Conservation (phyloP, 2,113 vertebrate genomes). For the Psophia crepitans region DNA sequence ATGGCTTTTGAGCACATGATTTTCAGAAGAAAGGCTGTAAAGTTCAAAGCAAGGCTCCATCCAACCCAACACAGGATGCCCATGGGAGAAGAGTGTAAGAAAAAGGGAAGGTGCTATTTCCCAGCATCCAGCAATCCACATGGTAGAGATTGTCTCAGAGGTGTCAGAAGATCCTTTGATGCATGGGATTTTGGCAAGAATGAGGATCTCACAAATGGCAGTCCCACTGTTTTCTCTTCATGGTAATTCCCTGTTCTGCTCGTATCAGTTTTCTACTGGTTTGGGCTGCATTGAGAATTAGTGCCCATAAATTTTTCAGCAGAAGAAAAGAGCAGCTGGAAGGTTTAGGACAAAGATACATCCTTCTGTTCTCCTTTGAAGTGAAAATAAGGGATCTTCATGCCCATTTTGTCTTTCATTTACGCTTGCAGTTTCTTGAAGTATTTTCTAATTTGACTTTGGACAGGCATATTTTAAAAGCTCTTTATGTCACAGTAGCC, state of each 20-base stretch:
- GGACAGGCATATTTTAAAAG: neutral
- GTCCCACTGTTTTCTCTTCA: neutral
- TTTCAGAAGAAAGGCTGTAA: neutral
- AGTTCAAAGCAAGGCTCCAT: neutral
- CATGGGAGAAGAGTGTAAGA: neutral
- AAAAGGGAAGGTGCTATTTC: neutral
- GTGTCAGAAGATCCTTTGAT: neutral
- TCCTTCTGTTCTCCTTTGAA: neutral
- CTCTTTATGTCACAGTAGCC: neutral
- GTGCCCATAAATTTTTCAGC: neutral
- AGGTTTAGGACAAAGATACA: neutral
- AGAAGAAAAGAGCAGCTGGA: neutral
- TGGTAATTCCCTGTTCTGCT: neutral
- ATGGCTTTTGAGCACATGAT: neutral
- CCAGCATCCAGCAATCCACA: neutral
- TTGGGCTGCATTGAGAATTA: neutral
- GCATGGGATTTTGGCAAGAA: neutral
- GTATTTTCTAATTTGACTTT: neutral
- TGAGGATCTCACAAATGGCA: neutral
- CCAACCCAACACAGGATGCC: neutral
- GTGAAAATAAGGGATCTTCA: neutral
- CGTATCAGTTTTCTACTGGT: neutral
- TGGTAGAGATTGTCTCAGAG: neutral
- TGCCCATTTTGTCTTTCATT: neutral
- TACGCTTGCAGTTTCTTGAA: neutral